These are phyloP conservation scores for Uria aalge DNA, from an alignment of 2,113 vertebrate species.

Conservation along the genomic window DNA sequence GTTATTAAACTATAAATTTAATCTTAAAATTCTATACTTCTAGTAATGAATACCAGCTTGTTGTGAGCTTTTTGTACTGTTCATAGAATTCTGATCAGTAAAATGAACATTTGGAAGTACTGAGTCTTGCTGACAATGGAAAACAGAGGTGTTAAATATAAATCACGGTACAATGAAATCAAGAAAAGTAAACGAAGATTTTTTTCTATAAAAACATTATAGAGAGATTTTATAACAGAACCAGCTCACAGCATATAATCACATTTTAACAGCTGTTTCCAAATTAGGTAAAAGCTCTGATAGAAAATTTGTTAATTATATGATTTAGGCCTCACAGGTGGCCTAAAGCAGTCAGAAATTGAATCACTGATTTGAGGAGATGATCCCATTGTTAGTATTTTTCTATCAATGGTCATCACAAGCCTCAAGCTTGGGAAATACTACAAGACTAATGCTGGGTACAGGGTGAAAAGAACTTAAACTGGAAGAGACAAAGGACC, in stretches of 20 bases:
- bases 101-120: not conserved
- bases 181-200: not conserved
- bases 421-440: not conserved
- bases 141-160: slow-evolving; percentile 18
- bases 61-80: not conserved
- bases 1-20: slow-evolving; percentile 61
- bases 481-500: not conserved
- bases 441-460: not conserved
- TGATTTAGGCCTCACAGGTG: not conserved
- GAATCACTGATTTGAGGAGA: not conserved
- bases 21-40: slow-evolving; percentile 23
- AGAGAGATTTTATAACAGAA: not conserved
- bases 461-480: not conserved
- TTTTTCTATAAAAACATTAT: not conserved
- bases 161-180: not conserved
- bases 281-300: not conserved
- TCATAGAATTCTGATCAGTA: slow-evolving; percentile 2
- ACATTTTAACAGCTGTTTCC: slow-evolving; percentile 22
- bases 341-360: not conserved
- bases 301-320: not conserved
- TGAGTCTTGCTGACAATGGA: not conserved
- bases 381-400: not conserved
- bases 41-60: slow-evolving; percentile 22
- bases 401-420: not conserved
- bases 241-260: not conserved